Conservation (phyloP, 2,113 vertebrate species). For the Anarrhichthys ocellatus region DNA sequence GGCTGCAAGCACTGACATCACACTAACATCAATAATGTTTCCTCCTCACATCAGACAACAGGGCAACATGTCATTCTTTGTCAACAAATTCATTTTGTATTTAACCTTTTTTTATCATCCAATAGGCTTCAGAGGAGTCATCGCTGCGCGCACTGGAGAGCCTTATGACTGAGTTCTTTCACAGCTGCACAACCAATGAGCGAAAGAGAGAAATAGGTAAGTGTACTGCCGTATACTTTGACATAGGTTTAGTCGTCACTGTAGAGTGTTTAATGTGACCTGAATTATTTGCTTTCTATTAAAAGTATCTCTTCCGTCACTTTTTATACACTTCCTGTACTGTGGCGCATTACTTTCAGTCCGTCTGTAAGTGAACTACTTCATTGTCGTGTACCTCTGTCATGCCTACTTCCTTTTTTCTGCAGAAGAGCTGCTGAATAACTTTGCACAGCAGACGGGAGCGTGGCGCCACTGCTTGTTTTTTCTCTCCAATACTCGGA, state of each 20-base stretch:
- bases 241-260: neutral
- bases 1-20: neutral
- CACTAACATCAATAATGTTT: neutral
- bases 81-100: neutral
- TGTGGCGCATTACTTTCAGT: conserved; percentile 42
- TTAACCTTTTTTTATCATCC: conserved; percentile 1
- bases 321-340: conserved; percentile 58
- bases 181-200: conserved; percentile 96
- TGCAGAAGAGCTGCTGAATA: conserved; percentile 98
- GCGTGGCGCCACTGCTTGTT: conserved; percentile 98
- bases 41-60: neutral
- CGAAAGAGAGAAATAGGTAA: conserved; percentile 97
- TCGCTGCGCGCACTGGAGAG: conserved; percentile 94
- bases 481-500: conserved; percentile 96
- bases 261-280: neutral
- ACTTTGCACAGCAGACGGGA: conserved; percentile 98
- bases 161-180: conserved; percentile 99
- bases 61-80: neutral
- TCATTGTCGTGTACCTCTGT: conserved; percentile 18
- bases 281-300: neutral
- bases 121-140: conserved; percentile 93
- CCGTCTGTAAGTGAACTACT: conserved; percentile 29
- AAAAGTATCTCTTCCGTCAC: neutral
- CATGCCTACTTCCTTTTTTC: conserved; percentile 71
- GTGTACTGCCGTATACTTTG: conserved; percentile 44